Conservation (phyloP, 2,888 invertebrate genomes). For the Magallana nippona region DNA sequence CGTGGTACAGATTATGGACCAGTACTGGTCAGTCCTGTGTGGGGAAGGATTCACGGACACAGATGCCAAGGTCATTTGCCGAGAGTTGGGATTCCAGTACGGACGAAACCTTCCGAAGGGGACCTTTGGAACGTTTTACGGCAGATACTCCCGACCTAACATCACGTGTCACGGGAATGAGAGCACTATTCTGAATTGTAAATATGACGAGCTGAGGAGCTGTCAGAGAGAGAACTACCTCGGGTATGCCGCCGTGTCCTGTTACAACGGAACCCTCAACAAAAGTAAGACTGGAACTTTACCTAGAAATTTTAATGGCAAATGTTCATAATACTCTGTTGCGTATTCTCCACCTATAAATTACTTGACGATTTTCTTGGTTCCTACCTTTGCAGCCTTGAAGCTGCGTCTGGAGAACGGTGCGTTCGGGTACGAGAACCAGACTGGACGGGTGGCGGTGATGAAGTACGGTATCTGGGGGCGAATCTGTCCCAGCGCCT, state of each 20-base stretch:
- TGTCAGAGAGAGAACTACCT: slow-evolving; percentile 62
- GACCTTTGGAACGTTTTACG: slow-evolving; percentile 64
- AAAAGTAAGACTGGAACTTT: slow-evolving; percentile 54
- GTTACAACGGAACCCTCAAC: slow-evolving; percentile 64
- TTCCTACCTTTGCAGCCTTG: slow-evolving; percentile 50
- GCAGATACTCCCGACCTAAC: slow-evolving; percentile 61
- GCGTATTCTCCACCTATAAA: neutral
- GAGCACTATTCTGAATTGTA: slow-evolving; percentile 61
- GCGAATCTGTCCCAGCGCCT: slow-evolving; percentile 84
- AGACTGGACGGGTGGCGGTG: slow-evolving; percentile 83
- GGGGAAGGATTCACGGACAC: slow-evolving; percentile 66
- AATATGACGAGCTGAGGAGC: slow-evolving; percentile 59
- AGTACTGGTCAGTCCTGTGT: slow-evolving; percentile 67
- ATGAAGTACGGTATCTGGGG: slow-evolving; percentile 87
- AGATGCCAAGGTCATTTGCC: slow-evolving; percentile 68
- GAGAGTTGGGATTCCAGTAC: slow-evolving; percentile 60
- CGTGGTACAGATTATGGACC: slow-evolving; percentile 65
- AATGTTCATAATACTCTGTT: neutral
- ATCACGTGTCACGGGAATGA: slow-evolving; percentile 66
- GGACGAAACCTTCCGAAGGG: slow-evolving; percentile 65
- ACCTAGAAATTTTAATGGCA: neutral
- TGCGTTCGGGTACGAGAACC: slow-evolving; percentile 51
- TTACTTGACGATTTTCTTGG: neutral
- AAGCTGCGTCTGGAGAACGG: slow-evolving; percentile 59
- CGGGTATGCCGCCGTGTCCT: slow-evolving; percentile 70